Base-by-base conservation (phyloP, 2,888 invertebrate species). In the Chrysodeixis includens region DNA sequence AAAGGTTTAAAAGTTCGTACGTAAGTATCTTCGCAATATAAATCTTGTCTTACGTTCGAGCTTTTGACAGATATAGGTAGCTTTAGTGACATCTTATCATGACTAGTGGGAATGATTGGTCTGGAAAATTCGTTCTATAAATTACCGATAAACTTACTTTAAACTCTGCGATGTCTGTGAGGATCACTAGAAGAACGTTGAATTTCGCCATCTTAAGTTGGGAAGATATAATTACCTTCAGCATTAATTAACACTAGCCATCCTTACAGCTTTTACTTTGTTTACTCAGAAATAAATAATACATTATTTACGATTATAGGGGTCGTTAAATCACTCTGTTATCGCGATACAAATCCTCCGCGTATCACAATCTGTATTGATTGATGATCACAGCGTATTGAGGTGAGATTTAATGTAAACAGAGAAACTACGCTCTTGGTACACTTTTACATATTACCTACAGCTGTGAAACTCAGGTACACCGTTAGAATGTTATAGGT, bases 281-380 rank as follows among this genome's bases (percentile, higher is more conserved):
- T 40, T 49, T 49, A 18, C 4, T 14, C 9, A 18, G 18, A 46
- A 49, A 20, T 49, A 20, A 49, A 20, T 49, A 20, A 49, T 18
- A 20, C 20, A 49, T 20, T 49, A 49, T 49, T 18, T 49, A 18
- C 46, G 16, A 18, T 49, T 18, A 20, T 12, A 20, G 20, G 18
- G 20, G 12, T 20, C 46, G 46, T 49, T 49, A 49, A 40, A 40
- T 40, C 46, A 49, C 10, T 49, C 46, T 10, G 10, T 49, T 9
- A 49, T 49, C 46, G 18, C 46, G 20, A 10, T 20, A 10, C 20
- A 49, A 49, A 49, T 20, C 46, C 46, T 10, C 4, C 1, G 9
- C 46, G 46, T 49, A 49, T 49, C 20, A 49, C 20, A 49, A 49
- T 20, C 46, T 49, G 20, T 49, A 10, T 49, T 49, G 46, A 20